Percentiles rank a stretch among this genome's conserved stretches.
phyloP scores from a whole-genome alignment of 2,113 vertebrate genomes.

The Antigone vipio region DNA sequence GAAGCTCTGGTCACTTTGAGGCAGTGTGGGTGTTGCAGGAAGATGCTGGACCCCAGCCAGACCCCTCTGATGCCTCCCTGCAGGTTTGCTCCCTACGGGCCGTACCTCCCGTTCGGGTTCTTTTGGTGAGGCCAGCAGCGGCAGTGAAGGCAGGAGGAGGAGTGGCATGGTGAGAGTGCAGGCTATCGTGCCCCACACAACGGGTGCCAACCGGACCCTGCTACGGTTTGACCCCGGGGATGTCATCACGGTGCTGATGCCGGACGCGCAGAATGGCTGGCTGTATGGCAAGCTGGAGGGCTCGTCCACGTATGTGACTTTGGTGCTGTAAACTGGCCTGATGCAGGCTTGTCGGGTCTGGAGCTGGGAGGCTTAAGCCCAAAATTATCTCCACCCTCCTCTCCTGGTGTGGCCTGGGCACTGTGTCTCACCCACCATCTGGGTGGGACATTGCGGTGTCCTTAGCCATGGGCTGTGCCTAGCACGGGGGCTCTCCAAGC shows the following conservation, averaged over 20 bases:
- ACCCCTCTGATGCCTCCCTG: neutral
- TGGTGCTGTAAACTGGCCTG: neutral
- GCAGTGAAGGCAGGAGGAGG: conserved; percentile 49
- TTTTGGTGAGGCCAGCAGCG: conserved; percentile 78
- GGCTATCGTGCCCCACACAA: conserved; percentile 83
- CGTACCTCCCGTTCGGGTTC: conserved; percentile 82
- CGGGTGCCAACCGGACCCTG: conserved; percentile 78
- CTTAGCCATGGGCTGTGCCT: neutral
- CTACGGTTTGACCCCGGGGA: conserved; percentile 83
- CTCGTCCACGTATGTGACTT: conserved; percentile 75
- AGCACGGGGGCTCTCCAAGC: neutral
- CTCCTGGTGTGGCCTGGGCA: neutral
- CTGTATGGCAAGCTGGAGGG: conserved; percentile 84
- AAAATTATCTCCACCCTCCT: rapidly evolving
- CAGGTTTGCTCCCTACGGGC: conserved; percentile 67
- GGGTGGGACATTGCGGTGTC: rapidly evolving
- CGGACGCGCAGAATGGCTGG: conserved; percentile 88
- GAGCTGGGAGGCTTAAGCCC: neutral
- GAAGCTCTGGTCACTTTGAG: neutral
- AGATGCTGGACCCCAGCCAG: neutral
- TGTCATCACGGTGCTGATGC: conserved; percentile 76
- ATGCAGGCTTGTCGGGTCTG: neutral
- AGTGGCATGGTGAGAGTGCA: conserved; percentile 62
- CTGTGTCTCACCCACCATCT: neutral
- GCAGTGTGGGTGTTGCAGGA: neutral